Evolutionary conservation across 2,888 invertebrate species (phyloP).

Genomic region (Drosophila longiperda): DNA sequence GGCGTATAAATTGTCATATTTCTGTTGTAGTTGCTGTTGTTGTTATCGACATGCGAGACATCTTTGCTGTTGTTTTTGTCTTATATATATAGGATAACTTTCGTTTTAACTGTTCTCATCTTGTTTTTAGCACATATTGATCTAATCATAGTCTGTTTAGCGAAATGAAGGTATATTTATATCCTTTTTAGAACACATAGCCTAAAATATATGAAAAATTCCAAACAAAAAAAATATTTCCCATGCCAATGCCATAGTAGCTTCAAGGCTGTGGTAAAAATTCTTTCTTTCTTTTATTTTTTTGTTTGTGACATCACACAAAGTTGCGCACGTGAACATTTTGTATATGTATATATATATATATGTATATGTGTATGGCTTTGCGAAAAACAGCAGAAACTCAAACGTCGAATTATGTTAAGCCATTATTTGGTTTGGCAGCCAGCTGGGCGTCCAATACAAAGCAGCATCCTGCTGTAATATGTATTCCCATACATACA

Average conservation of each 20-base stretch:
- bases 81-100: constrained; percentile 51
- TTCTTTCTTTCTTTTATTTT: background rate
- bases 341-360: constrained; percentile 2
- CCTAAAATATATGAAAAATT: background rate
- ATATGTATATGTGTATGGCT: constrained; percentile 4
- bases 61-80: constrained; percentile 29
- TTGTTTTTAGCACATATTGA: constrained; percentile 22
- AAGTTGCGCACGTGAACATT: constrained; percentile 12
- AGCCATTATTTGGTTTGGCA: constrained; percentile 45
- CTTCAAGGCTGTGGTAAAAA: constrained; percentile 14
- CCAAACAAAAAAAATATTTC: background rate
- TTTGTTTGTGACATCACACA: constrained; percentile 19
- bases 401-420: constrained; percentile 54
- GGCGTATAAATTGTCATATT: constrained; percentile 5
- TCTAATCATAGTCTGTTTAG: background rate
- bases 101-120: constrained; percentile 54
- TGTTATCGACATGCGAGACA: constrained; percentile 31
- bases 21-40: constrained; percentile 26
- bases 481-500: constrained; percentile 31
- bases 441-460: constrained; percentile 66
- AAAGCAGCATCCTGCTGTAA: constrained; percentile 11
- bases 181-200: background rate
- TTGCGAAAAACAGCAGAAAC: constrained; percentile 8
- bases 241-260: background rate
- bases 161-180: background rate